These are phyloP conservation scores for Camptogramma bilineatum DNA, from an alignment of 2,888 invertebrate genomes.

Conservation along the genomic window DNA sequence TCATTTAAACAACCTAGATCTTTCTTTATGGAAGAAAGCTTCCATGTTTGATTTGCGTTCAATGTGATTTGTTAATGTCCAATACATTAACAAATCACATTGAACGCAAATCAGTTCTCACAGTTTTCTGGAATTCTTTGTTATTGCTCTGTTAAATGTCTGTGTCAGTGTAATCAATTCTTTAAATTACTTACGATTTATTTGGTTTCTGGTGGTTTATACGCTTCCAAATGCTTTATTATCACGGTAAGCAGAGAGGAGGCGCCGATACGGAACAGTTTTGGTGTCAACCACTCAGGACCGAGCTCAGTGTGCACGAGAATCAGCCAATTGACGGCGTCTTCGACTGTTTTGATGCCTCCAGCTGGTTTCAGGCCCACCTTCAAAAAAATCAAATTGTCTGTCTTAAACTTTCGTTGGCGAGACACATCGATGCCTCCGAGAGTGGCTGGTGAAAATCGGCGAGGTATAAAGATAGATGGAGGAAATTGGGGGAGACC, in stretches of 20 bases:
- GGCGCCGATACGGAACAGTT: slow-evolving; percentile 97
- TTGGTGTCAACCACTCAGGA: slow-evolving; percentile 91
- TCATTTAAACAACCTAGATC: too few relatives aligned
- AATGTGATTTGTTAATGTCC: too few relatives aligned
- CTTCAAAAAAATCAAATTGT: slow-evolving; percentile 68
- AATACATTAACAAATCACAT: too few relatives aligned
- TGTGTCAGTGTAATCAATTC: not conserved
- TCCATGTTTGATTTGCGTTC: too few relatives aligned
- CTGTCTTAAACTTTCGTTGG: too few relatives aligned
- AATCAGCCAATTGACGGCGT: slow-evolving; percentile 94
- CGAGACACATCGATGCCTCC: too few relatives aligned
- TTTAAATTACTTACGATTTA: not conserved
- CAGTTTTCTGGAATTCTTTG: too few relatives aligned
- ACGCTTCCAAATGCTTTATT: slow-evolving; percentile 81
- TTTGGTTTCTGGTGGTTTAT: slow-evolving; percentile 25
- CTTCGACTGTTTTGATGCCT: slow-evolving; percentile 93
- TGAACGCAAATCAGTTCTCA: too few relatives aligned
- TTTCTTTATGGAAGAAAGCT: too few relatives aligned
- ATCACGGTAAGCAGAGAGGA: slow-evolving; percentile 95
- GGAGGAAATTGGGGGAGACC: too few relatives aligned
- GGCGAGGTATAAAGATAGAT: too few relatives aligned
- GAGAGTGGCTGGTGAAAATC: too few relatives aligned
- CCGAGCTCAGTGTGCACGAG: slow-evolving; percentile 94
- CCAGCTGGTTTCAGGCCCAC: slow-evolving; percentile 99
- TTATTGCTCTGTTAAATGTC: not conserved